phyloP scores from a whole-genome alignment of 2,797 vertebrate genomes.

The Helostoma temminkii region DNA sequence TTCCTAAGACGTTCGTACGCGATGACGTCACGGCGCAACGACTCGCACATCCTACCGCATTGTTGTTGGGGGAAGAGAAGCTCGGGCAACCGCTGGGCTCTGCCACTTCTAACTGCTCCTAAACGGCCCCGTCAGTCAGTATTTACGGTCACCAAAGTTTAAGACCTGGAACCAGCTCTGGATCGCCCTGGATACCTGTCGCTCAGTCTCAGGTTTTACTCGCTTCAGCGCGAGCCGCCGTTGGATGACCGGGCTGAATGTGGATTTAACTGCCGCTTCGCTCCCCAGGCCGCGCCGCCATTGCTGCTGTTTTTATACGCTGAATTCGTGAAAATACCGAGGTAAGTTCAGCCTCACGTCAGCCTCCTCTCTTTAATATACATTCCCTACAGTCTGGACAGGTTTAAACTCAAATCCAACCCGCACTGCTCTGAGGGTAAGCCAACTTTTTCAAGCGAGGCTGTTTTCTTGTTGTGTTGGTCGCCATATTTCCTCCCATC shows the following conservation, averaged over 20 bases:
- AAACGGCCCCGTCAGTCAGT: constrained; percentile 27
- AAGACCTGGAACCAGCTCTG: constrained; percentile 30
- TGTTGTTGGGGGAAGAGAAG: constrained; percentile 87
- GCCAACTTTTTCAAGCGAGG: constrained; percentile 30
- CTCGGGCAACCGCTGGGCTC: constrained; percentile 69
- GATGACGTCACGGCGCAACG: constrained; percentile 68
- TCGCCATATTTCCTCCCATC: constrained; percentile 91
- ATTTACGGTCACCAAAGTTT: constrained; percentile 5
- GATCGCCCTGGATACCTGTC: constrained; percentile 73
- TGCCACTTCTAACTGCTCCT: constrained; percentile 42
- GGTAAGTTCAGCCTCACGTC: constrained; percentile 56
- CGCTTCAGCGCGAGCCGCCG: constrained; percentile 62
- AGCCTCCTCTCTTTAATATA: background rate
- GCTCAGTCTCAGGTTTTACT: constrained; percentile 27
- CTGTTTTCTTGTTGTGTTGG: constrained; percentile 86
- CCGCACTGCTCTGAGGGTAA: background rate
- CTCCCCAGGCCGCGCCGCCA: constrained; percentile 84
- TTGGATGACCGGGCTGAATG: constrained; percentile 76
- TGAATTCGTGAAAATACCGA: constrained; percentile 62
- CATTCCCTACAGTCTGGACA: accelerated
- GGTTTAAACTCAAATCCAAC: background rate
- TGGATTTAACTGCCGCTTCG: constrained; percentile 78
- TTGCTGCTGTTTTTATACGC: constrained; percentile 77
- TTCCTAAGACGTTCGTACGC: constrained; percentile 45
- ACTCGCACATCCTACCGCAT: constrained; percentile 80